Base-by-base conservation (phyloP, 2,797 vertebrate species). In the Coccyzus lansbergi region DNA sequence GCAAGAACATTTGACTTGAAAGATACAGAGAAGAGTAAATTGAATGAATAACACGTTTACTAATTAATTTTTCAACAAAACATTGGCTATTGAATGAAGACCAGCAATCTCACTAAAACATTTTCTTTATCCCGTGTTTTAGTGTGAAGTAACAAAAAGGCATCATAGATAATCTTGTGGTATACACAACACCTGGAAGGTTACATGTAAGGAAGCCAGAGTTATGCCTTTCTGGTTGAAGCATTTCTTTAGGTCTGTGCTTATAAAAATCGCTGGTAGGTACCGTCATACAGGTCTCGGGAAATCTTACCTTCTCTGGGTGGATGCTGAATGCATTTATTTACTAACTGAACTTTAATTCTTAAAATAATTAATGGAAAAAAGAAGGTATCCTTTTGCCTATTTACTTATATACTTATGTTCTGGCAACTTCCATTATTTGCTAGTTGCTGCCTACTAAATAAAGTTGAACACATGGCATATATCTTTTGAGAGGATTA, bases 1-100 rank as follows among this genome's bases (percentile, higher is more conserved):
- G 62, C 76, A 92, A 89, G 74, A 91, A 58, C 70, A 76, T 68
- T 90, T 91, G 55, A 85, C 75, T 94, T 95, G 81, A 88, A 94
- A 87, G 68, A 75, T 42, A 63, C 16, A 64, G 67, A 60, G 69
- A 92, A 80, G 55, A 74, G 71, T 88, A 92, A 93, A 83, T 26
- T 53, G 68, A 96, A 95, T 93, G n/a, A 92, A 85, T 77, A 96
- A 74, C 87, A 70, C 83, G 71, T 88, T 95, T 78, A 95, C 69
- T 34, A 48, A 69, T n/a, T 18, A 71, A 25, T 21, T 70, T 96
- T 95, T 88, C 60, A 93, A 60, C 38, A 72, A 75, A 86, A 84
- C 19, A 29, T 53, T 68, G 34, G 9, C 48, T 91, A 55, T 84
- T 78, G 53, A 87, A 71, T 65, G 80, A 80, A 88, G 46, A 92